Base-by-base conservation (phyloP, 2,797 vertebrate genomes). In the Steatocranus sp. region DNA sequence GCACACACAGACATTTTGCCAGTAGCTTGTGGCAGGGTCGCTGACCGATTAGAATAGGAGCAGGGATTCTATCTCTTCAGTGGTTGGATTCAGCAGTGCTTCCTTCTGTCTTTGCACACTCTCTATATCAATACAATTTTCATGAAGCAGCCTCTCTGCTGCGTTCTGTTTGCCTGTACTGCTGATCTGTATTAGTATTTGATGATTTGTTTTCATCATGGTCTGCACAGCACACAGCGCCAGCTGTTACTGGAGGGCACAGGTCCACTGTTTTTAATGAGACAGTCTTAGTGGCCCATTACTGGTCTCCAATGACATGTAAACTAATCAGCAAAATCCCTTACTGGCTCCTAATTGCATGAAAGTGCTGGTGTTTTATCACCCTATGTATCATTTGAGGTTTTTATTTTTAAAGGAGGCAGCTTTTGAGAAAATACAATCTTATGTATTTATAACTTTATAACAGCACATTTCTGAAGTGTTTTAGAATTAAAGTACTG, bases 191-290 rank as follows among this genome's bases (percentile, higher is more conserved):
- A 86, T 87, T 86, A 82, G 84, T 87, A 85, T 90, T 89, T 90
- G 85, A 91, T 92, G 82, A 88, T 93, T 85, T 91, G 85, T 89
- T 91, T 89, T 85, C 83, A 83, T 80, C 53, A 10, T 58, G 54
- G 82, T 80, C 79, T 70, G 53, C 82, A 74, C 51, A 78, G 81
- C 20, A 82, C 83, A 86, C 78, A 32, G 79, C 70, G 70, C 88
- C 87, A 89, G 92, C 86, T 93, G 89, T 86, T 91, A 86, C 92
- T 91, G 83, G 83, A 92, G 88, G 93, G 90, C 88, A 83, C 76
- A 84, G 91, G 90, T 88, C 87, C 88, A 78, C 90, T 82, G 81
- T 88, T 94, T 93, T 93, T 93, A 95, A 93, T 93, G 90, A 93
- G 92, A 87, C 84, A 58, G 83, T 83, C 86, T 91, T 90, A 90